phyloP scores from a whole-genome alignment of 2,797 vertebrate species.

The Antennarius maculatus region DNA sequence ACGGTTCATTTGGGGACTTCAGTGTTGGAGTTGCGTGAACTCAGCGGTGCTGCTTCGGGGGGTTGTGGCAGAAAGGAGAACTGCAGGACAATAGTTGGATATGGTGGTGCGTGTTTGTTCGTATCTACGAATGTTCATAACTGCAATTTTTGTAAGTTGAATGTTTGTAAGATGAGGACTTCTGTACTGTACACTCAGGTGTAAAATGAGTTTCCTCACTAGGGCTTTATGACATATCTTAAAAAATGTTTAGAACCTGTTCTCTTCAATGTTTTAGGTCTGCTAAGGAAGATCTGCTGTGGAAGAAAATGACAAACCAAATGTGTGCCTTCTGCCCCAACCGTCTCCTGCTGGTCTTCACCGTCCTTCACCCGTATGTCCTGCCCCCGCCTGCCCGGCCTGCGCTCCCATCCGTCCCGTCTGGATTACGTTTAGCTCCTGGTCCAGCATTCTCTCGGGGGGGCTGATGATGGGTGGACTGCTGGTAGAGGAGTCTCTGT shows the following conservation, averaged over 20 bases:
- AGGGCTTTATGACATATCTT: too few species aligned
- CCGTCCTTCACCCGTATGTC: constrained; percentile 17
- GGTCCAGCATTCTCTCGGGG: neutral
- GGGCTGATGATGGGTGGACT: constrained; percentile 25
- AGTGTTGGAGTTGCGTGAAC: too few species aligned
- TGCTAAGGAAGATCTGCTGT: constrained; percentile 76
- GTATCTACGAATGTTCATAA: too few species aligned
- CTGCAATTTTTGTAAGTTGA: too few species aligned
- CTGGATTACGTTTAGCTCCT: constrained; percentile 7
- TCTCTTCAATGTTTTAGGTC: constrained; percentile 65
- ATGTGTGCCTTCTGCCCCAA: constrained; percentile 69
- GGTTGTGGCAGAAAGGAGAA: too few species aligned
- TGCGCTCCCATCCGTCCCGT: constrained; percentile 9
- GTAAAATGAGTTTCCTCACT: too few species aligned
- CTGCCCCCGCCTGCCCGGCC: constrained; percentile 12
- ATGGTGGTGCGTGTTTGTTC: too few species aligned
- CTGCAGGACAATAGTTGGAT: too few species aligned
- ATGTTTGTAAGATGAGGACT: too few species aligned
- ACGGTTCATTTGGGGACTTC: too few species aligned
- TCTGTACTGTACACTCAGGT: too few species aligned
- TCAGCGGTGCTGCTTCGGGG: too few species aligned
- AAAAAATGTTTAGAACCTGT: neutral
- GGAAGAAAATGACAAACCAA: constrained; percentile 51
- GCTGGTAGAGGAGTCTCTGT: constrained; percentile 17
- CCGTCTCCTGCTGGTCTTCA: constrained; percentile 31